Evolutionary conservation across 2,797 vertebrate genomes (phyloP), one percentile per base, ranked within the genome.

Genomic region (Sebastiscus albofasciatus): DNA sequence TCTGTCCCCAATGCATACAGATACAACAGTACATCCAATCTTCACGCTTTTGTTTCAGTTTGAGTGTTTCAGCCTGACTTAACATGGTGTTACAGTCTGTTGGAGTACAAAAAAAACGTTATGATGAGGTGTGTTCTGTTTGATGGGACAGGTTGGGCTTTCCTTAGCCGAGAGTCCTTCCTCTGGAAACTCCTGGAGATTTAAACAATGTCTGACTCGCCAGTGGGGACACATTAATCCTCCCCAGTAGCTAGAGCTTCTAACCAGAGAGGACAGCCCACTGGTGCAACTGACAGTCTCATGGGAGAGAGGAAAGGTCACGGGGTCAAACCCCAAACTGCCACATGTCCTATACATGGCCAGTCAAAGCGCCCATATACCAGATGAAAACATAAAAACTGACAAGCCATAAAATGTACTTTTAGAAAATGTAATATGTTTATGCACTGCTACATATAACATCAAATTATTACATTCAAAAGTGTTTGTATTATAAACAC

Each of bases 181-280:
- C 72, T 71, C 33, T 69, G 74, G 49, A 85, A 77, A 79, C 69
- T 77, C 79, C 77, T 54, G 59, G 24, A 70, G 68, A 60, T 76
- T 86, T 62, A 55, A 70, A 82, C 84, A 77, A 71, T 81, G 79
- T 81, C 72, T 79, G 74, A 75, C 13, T 52, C 65, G 70, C 64
- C 67, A 26, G 10, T 83, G 80, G 73, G 33, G 85, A 81, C 71
- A 83, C 49, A 86, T 77, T 81, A 89, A 89, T 88, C 81, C 82
- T 83, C 31, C 80, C 61, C 55, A 74, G 72, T 72, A 56, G 74
- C 64, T 58, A 13, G 62, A 75, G 81, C 79, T 56, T 34, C 49
- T 73, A 68, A 87, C 27, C 75, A 14, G 59, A 81, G 70, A 58
- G 49, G 75, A 64, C 79, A 60, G 69, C 75, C 60, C 67, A 42